Base-by-base conservation (phyloP, 2,797 vertebrate species). In the Glyptemys insculpta region DNA sequence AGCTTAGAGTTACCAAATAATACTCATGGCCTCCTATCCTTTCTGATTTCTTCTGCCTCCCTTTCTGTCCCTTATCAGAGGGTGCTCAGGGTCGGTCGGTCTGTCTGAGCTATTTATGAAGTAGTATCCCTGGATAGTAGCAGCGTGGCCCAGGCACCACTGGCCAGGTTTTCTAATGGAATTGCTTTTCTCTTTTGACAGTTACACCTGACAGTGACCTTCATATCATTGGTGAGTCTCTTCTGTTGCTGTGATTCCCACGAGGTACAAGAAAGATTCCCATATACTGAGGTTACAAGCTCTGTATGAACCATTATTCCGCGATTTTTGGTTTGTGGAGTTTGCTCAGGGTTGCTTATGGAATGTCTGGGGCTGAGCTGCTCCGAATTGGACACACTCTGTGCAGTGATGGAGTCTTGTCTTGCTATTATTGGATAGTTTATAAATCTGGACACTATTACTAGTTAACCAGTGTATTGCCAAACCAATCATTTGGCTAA, bases 211-310 rank as follows among this genome's bases (percentile, higher is more conserved):
- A 97, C 8, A 56, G 94, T 8, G 98, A 96, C 88, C 89, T 97
- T 86, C 98, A 86, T 1, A 62, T 98, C 88, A 86, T 98, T 1
- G 98, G 98, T 98, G 96, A 98, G 97, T 94, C 79, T 72, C 53
- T 10, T 53, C 37, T 93, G 41, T 19, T 25, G 25, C 29, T 44
- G 4, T 21, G 37, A 56, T 34, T 41, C 15, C 54, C 44, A 54
- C 15, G 34, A 27, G 25, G 44, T 78, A 31, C 44, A 15, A 34
- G 12, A 10, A 57, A 14, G 29, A 29, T 57, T 37, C 34, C 10
- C 25, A n/a, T n/a, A 59, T 21, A 15, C 11, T 12, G 15, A 18
- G 15, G 14, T 44, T 3, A 34, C 50, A 14, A n/a, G 18, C n/a
- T 72, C 65, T 25, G n/a, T 41, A 41, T 72, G 65, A 41, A 72